A percentile compares a stretch with the other conserved stretches of the same genome.
Conservation (phyloP, 2,797 vertebrate species). For the Menidia menidia region DNA sequence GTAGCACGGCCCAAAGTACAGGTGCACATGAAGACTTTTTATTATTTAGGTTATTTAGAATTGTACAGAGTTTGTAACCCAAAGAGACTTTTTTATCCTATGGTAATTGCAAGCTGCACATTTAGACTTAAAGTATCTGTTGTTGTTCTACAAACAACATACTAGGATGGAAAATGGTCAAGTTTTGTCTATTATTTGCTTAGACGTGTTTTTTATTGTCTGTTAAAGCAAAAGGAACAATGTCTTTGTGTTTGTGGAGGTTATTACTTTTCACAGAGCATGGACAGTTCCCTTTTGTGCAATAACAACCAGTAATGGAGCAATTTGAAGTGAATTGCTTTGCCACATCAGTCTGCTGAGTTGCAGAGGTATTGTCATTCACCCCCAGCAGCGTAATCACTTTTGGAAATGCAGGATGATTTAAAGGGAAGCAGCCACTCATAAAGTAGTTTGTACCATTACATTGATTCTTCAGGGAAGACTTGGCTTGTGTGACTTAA, state of each 20-base stretch:
- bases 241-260: background rate
- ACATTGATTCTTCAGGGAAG: background rate
- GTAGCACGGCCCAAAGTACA: background rate
- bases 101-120: background rate
- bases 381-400: background rate
- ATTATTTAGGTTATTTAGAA: background rate
- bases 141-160: background rate
- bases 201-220: background rate
- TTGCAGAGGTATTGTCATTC: constrained; percentile 20
- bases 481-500: background rate
- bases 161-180: too few relatives aligned
- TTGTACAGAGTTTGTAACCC: background rate
- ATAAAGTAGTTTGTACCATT: background rate
- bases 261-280: constrained; percentile 5
- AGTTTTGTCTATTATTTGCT: background rate
- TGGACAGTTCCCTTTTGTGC: background rate
- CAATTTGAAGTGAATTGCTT: constrained; percentile 22
- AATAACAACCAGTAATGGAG: background rate
- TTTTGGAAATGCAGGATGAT: background rate
- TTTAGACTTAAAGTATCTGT: constrained; percentile 1
- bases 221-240: background rate
- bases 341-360: background rate
- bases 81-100: background rate
- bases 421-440: background rate
- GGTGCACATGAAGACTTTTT: background rate